These are phyloP conservation scores for Phyllotis vaccarum DNA, from an alignment of 2,797 vertebrate species.

Conservation along the genomic window DNA sequence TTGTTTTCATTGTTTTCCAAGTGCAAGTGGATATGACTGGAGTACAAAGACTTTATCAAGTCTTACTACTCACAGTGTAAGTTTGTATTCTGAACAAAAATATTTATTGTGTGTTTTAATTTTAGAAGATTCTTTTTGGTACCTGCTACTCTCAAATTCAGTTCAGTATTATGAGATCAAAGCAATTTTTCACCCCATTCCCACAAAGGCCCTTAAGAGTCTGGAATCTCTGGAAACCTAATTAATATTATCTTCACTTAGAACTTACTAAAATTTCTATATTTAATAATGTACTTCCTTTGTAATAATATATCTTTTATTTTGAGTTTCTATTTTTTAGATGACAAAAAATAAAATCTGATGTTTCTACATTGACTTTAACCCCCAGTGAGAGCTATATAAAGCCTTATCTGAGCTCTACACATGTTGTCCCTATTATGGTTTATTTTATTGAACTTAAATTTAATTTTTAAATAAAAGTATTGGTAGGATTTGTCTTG, in stretches of 20 bases:
- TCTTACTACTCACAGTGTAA: neutral
- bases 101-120: neutral
- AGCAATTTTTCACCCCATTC: neutral
- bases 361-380: constrained; percentile 22
- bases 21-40: neutral
- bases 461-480: constrained; percentile 46
- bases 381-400: neutral
- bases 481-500: neutral
- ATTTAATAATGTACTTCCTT: neutral
- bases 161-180: neutral
- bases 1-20: neutral
- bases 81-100: neutral
- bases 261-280: neutral
- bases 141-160: neutral
- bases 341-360: neutral
- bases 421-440: constrained; percentile 15
- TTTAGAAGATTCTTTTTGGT: constrained; percentile 17
- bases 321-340: constrained; percentile 8
- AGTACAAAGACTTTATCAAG: neutral
- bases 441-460: constrained; percentile 21
- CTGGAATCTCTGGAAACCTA: neutral
- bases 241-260: constrained; percentile 20
- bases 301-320: neutral
- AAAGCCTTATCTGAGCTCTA: constrained; percentile 3
- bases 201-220: neutral